Evolutionary conservation across 1,140 invertebrate genomes (phyloP).

Genomic region (Piezodorus guildinii): DNA sequence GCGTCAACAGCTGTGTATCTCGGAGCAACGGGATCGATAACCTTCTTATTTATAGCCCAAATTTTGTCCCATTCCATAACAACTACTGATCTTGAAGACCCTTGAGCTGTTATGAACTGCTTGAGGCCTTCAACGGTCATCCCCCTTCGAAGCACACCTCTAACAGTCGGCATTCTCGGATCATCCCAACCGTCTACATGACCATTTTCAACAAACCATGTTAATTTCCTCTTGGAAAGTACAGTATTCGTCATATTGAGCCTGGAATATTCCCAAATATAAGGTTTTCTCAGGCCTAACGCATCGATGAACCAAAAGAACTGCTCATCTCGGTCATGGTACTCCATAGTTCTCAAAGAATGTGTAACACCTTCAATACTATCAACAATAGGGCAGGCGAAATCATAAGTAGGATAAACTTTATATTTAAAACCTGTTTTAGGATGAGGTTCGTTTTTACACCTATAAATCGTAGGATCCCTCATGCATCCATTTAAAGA

Average conservation of each 20-base stretch:
- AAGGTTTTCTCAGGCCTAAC: conserved; percentile 71
- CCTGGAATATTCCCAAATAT: conserved; percentile 88
- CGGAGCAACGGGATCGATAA: conserved; percentile 84
- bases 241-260: conserved; percentile 97
- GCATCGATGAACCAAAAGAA: conserved; percentile 95
- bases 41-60: conserved; percentile 98
- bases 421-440: conserved; percentile 90
- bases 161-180: conserved; percentile 94
- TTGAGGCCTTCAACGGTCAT: conserved; percentile 95
- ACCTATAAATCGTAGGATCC: conserved; percentile 99
- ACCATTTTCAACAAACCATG: conserved; percentile 91
- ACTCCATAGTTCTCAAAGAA: conserved; percentile 93
- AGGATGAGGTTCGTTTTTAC: conserved; percentile 89
- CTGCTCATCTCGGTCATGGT: conserved; percentile 94
- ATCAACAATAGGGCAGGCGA: conserved; percentile 98
- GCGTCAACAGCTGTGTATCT: conserved; percentile 77
- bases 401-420: conserved; percentile 99
- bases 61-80: conserved; percentile 99
- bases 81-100: conserved; percentile 91
- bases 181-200: conserved; percentile 98
- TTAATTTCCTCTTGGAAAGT: conserved; percentile 90
- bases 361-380: conserved; percentile 95
- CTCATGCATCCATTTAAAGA: conserved; percentile 93
- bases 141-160: conserved; percentile 87
- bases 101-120: conserved; percentile 98